Evolutionary conservation across 1,140 invertebrate genomes (phyloP).

Genomic region (Drosophila varians): DNA sequence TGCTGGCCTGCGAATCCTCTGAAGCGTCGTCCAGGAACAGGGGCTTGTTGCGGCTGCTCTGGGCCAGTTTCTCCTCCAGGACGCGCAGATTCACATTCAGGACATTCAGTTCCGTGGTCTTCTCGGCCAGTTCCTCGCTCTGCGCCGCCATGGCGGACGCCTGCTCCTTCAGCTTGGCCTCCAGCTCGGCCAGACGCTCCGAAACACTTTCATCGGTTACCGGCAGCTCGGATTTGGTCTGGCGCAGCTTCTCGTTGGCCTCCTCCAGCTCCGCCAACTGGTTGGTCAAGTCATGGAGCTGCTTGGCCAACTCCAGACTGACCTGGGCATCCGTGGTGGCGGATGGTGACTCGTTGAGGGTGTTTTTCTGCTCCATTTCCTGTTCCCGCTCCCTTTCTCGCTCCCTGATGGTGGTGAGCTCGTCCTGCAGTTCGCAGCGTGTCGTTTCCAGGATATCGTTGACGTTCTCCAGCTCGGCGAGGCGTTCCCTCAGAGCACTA

Average conservation of each 20-base stretch:
- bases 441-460: conserved; percentile 67
- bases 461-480: conserved; percentile 44
- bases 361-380: conserved; percentile 89
- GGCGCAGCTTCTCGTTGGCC: conserved; percentile 35
- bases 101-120: conserved; percentile 84
- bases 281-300: conserved; percentile 69
- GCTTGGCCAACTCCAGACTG: conserved; percentile 73
- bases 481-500: conserved; percentile 30
- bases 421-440: conserved; percentile 66
- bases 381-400: conserved; percentile 87
- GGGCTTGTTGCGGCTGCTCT: conserved; percentile 72
- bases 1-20: conserved; percentile 85
- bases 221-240: conserved; percentile 37
- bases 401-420: conserved; percentile 77
- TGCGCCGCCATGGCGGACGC: conserved; percentile 72
- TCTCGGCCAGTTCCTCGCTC: conserved; percentile 85
- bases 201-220: conserved; percentile 58
- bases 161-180: conserved; percentile 84
- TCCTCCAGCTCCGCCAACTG: conserved; percentile 44
- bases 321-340: conserved; percentile 59
- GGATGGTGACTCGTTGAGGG: conserved; percentile 85
- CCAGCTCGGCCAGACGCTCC: conserved; percentile 84
- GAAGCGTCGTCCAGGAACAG: conserved; percentile 65
- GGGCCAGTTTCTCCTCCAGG: conserved; percentile 84
- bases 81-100: conserved; percentile 83